Evolutionary conservation across 2,888 invertebrate genomes (phyloP), one percentile per base, ranked within the genome.

Genomic region (Hydraecia micacea): DNA sequence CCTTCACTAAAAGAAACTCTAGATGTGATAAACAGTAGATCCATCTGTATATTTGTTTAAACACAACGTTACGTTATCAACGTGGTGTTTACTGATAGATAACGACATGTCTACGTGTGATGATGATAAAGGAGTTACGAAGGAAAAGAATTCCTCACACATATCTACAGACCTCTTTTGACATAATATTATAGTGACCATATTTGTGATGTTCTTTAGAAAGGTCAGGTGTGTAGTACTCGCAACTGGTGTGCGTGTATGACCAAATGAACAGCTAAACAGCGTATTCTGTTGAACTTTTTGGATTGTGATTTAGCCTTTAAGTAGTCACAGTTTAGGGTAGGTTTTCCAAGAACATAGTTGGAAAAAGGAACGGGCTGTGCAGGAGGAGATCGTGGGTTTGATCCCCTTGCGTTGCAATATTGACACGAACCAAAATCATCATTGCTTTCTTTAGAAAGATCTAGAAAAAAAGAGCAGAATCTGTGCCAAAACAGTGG

Each of bases 11-110:
- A n/a, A 65, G n/a, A 46, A 60, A 46, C 28, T 49, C n/a, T 65
- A 0, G 36, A 5, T 46, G 1, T 80, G 73, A 75, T 39, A 36
- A 62, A 55, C 67, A 62, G 39, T 36, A 32, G 42, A 70, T 71
- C 15, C 25, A 60, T 79, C 62, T 18, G 21, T 21, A 15, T 39
- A 39, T 82, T 75, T 73, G 77, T 85, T 85, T 63, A 46, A 39
- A 68, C 25, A 73, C 52, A 65, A n/a, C 69, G 62, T 62, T n/a
- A 36, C 21, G 13, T 46, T 86, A 84, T 86, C 78, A 74, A 36
- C 28, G 72, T 58, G 25, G 60, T 75, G 71, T 73, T 82, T 75
- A 73, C 83, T 79, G 63, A 73, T 68, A 75, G 79, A 85, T 86
- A 82, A 52, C n/a, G 25, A 2, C 2, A 32, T 84, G 11, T 69